phyloP scores from a whole-genome alignment of 2,113 vertebrate species.

The Mus musculus region GRCm39 chr5:105099501-105100000 shows the following conservation, averaged over 20 bases:
- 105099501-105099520: conserved; percentile 42
- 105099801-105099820: not conserved
- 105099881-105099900: not conserved
- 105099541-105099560: not conserved
- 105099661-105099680: not conserved
- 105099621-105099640: not conserved
- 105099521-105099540: not conserved
- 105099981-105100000: not conserved
- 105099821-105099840: not conserved
- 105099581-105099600: not conserved
- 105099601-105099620: rapidly evolving
- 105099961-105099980: not conserved
- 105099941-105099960: not conserved
- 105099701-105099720: not conserved
- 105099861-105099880: not conserved
- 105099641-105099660: rapidly evolving
- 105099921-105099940: not conserved
- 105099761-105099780: not conserved
- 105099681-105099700: not conserved
- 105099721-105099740: too few relatives aligned
- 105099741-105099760: not conserved
- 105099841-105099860: not conserved
- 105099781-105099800: not conserved
- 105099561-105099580: not conserved
- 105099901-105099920: not conserved